These are phyloP conservation scores for Andrena trimmerana DNA, from an alignment of 2,888 invertebrate species.

Conservation along the genomic window DNA sequence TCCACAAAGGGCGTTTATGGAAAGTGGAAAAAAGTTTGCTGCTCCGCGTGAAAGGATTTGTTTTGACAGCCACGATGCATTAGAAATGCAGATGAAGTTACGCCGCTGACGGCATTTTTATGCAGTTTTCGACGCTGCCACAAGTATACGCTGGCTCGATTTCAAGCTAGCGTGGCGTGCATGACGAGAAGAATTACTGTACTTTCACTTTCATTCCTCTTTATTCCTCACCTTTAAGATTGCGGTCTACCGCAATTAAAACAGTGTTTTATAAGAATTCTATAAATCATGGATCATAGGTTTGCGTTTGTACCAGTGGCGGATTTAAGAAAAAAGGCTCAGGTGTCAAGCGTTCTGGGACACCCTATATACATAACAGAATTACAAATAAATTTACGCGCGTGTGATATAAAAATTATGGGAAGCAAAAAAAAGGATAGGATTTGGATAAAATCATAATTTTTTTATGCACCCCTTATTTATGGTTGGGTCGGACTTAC, in stretches of 20 bases:
- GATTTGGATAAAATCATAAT: too few relatives aligned
- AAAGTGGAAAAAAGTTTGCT: constrained; percentile 21
- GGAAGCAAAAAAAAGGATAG: too few relatives aligned
- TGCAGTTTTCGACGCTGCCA: constrained; percentile 32
- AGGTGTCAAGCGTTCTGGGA: too few relatives aligned
- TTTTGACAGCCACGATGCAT: constrained; percentile 49
- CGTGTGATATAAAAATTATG: too few relatives aligned
- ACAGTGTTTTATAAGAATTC: too few relatives aligned
- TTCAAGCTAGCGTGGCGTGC: constrained; percentile 40
- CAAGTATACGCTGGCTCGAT: constrained; percentile 52
- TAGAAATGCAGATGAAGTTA: constrained; percentile 56
- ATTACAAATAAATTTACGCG: too few relatives aligned
- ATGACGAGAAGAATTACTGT: background rate
- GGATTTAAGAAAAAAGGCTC: too few relatives aligned
- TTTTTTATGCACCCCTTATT: too few relatives aligned
- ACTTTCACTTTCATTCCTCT: background rate
- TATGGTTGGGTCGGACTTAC: background rate
- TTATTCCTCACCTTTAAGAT: background rate
- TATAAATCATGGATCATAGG: too few relatives aligned
- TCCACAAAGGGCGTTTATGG: constrained; percentile 1
- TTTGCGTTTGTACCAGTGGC: too few relatives aligned
- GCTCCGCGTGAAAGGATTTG: constrained; percentile 29
- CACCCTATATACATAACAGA: too few relatives aligned
- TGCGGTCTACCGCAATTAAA: background rate
- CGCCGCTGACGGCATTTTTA: constrained; percentile 32